Base-by-base conservation (phyloP, 2,888 invertebrate species). In the Malthinus flaveolus region DNA sequence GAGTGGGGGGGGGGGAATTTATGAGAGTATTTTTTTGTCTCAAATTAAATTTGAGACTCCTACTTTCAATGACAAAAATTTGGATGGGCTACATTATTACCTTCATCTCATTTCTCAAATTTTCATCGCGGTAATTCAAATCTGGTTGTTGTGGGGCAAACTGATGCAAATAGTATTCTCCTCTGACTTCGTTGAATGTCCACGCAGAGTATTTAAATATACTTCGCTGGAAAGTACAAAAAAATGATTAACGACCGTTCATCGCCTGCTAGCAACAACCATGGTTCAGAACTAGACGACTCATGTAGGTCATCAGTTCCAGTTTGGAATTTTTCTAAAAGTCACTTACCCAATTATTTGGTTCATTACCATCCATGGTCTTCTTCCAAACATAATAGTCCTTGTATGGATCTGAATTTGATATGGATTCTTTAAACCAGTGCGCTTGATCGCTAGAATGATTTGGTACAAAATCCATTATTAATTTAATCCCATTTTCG, bases 341-440 rank as follows among this genome's bases (percentile, higher is more conserved):
- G 33, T 45, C 7, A 7, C 37, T 78, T 80, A 89, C 89, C 90
- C 91, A 91, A 73, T 91, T 90, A 74, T 89, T 91, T 1, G 91
- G 91, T 1, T 88, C 88, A 12, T 15, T 11, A 81, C 64, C 13
- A 13, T 33, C 52, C n/a, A 9, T 9, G 32, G 87, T 85, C 67
- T 88, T 83, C 61, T 81, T 82, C 95, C 95, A 95, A 7, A 93
- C 76, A 66, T 90, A 93, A 74, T 86, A 93, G 73, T 93, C 84
- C 33, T 84, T 85, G 70, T 85, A 94, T 0, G 83, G 80, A 49
- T 84, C 82, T 1, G 78, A 77, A 0, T 81, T 79, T 5, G 2
- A 2, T 1, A 85, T 81, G 0, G 94, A 94, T 51, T 85, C 82
- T 23, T 77, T 73, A 76, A 97, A 97, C 90, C 96, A 97, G 1